Base-by-base conservation (phyloP, 2,797 vertebrate genomes). In the Pantherophis vulpinus region DNA sequence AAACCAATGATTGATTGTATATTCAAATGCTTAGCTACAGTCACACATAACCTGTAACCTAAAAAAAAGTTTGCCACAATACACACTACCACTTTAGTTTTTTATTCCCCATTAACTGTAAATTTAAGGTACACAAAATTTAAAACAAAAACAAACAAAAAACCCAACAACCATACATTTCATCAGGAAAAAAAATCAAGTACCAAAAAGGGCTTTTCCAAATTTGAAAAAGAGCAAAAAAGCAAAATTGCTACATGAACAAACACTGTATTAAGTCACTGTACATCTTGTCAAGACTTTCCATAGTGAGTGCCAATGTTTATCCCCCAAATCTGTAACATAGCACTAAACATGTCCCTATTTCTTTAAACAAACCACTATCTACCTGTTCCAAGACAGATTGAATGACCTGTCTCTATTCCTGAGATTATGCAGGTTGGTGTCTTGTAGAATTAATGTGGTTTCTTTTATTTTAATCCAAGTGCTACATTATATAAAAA, bases 151-250 rank as follows among this genome's bases (percentile, higher is more conserved):
- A 88, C 27, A 32, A 79, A 89, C 59, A 89, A 74, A 74, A 70
- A 74, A 37, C 16, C 70, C 63, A 56, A 66, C 51, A 92, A 61
- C 96, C 93, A 96, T 94, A 98, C 98, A 98, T 98, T 98, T 98
- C 98, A 98, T 97, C 97, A 97, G 97, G 98, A 97, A 97, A 98
- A 91, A 97, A 96, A 98, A 98, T 99, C 98, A 99, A 98, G 98
- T 98, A 98, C 98, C 98, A 98, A 97, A 98, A 98, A 95, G 91
- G 97, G 97, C 96, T 97, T 96, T 96, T 95, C 95, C 95, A 95
- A 94, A 95, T 91, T 37, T 14, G 86, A 66, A 29, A 96, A 70
- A 95, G 89, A 87, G 91, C 94, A 58, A 92, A 93, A 93, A 74
- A 95, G 92, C 90, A 93, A 94, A 94, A 94, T 94, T 93, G 93